Evolutionary conservation across 2,888 invertebrate genomes (phyloP), one percentile per base, ranked within the genome.

Genomic region (Athetis lepigone): DNA sequence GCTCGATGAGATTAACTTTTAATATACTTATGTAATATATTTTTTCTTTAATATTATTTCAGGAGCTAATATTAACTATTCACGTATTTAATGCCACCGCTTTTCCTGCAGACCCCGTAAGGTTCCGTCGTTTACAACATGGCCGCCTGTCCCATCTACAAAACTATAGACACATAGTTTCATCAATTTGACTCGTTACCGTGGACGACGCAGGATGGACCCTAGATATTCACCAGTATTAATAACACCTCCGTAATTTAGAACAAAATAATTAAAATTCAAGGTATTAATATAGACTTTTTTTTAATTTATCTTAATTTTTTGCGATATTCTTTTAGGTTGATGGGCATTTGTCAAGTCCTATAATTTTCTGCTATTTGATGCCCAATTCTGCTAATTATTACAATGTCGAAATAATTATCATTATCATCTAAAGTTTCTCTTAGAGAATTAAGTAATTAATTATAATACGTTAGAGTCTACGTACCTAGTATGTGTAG

Each of bases 101-200:
- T 90, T 90, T 80, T 90, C 84, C 90, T 87, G 84, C 90, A 90
- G 90, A 89, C 78, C 80, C 80, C 80, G 82, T 89, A 82, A 81
- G 82, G 74, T 83, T 74, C 64, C 82, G 75, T 83, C 78, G 82
- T 84, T 72, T 75, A 60, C 80, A 80, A 65, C 80, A 80, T 81
- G 80, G 80, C 80, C 66, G 80, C 79, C 71, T 81, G 64, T 69
- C 67, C 69, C 66, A 72, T 69, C 78, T 70, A 78, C 68, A 75
- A 76, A 78, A 80, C 76, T 78, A 80, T 78, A 80, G 29, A 70
- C 52, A 70, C 54, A 73, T 80, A 80, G 74, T 78, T 78, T 76
- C 72, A 54, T 59, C 78, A 79, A 66, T 68, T 64, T 69, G 55
- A 64, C 63, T 79, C 67, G 72, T 72, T 63, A 62, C 68, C 72